Base-by-base conservation (phyloP, 2,797 vertebrate species). In the Esox lucius region DNA sequence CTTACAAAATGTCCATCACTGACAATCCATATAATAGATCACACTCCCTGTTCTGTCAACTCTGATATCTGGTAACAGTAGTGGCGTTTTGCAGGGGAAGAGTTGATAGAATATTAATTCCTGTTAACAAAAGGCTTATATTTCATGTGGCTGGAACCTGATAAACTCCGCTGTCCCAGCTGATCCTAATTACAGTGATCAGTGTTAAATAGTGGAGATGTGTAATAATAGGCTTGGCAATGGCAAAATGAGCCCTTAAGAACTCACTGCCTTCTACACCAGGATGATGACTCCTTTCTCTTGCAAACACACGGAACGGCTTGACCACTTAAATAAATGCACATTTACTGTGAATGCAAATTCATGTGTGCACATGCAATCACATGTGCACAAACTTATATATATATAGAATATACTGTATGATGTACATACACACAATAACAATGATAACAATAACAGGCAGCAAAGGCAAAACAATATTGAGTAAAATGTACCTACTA, bases 151-250 rank as follows among this genome's bases (percentile, higher is more conserved):
- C 71, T 70, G 79, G 82, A 81, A 81, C 72, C 83, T 86, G 84
- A 81, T 76, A 81, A 87, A 81, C 67, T 87, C 82, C 83, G 82
- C 79, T 81, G 86, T 84, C 87, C 81, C 75, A 84, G 83, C 77
- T 81, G 80, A 88, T 84, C 78, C 73, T 87, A 88, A 91, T 86
- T 90, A 89, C 80, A 83, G 87, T 88, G 88, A 91, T 92, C 84
- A 87, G 78, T 75, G 81, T 75, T 87, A 88, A 90, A 88, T 77
- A 74, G 78, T 74, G 82, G 77, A 83, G 85, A 87, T 85, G 78
- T 85, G 78, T 78, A 88, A 90, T 88, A 90, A 89, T 84, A 84
- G 72, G 76, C 83, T 75, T 82, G 85, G 81, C 78, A 80, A 85
- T 81, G 72, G 67, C 82, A 72, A 70, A 46, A 28, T 28, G 46